Conservation (phyloP, 1,140 invertebrate genomes). For the Ips nitidus region DNA sequence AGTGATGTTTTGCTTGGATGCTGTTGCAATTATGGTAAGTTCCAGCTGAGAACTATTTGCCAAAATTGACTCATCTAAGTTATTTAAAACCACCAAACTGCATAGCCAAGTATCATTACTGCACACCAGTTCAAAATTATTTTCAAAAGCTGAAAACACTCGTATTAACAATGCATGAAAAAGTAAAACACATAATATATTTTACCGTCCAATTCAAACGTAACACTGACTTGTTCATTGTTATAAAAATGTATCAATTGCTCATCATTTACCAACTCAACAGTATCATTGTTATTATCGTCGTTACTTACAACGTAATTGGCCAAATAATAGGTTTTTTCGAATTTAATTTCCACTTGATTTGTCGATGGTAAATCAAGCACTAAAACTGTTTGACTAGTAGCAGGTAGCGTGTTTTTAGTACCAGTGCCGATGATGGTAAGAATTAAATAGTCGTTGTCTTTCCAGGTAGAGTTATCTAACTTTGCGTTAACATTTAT, state of each 20-base stretch:
- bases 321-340: conserved; percentile 5
- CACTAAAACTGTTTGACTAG: conserved; percentile 1
- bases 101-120: not conserved
- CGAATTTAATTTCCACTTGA: not conserved
- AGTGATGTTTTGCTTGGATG: not conserved
- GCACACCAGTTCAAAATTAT: conserved; percentile 5
- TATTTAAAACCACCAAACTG: not conserved
- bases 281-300: not conserved
- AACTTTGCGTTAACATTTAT: not conserved
- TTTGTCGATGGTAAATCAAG: conserved; percentile 5
- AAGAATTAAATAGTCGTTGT: not conserved
- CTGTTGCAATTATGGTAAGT: not conserved
- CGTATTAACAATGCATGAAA: no score
- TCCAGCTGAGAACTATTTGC: not conserved
- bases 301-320: conserved; percentile 4
- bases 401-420: not conserved
- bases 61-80: not conserved
- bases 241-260: no score
- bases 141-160: not conserved
- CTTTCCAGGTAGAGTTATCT: not conserved
- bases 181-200: no score
- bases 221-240: no score
- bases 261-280: not conserved
- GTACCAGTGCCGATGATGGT: not conserved
- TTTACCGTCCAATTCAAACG: no score